Evolutionary conservation across 2,797 vertebrate species (phyloP).

Genomic region (Sebastes steindachneri): DNA sequence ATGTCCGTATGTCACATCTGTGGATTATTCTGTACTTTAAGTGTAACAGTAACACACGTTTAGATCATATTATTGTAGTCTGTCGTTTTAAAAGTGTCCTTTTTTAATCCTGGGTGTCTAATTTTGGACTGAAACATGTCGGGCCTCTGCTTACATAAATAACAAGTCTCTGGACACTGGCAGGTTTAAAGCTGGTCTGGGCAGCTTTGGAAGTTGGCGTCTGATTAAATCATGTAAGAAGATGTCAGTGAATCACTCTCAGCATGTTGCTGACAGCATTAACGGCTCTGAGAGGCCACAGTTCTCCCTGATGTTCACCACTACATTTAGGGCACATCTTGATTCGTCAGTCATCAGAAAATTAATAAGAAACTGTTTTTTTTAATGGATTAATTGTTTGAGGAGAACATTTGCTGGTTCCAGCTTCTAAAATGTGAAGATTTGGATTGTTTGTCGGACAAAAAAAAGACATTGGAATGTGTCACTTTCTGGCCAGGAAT

Average conservation of each 20-base stretch:
- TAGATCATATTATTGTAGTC: background rate
- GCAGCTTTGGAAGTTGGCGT: background rate
- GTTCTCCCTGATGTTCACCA: background rate
- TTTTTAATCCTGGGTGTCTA: background rate
- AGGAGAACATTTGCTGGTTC: background rate
- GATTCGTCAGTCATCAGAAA: background rate
- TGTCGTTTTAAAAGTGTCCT: background rate
- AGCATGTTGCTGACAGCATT: background rate
- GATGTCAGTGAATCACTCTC: background rate
- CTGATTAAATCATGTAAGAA: constrained; percentile 11
- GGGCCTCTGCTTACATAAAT: background rate
- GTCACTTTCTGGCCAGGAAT: background rate
- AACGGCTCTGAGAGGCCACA: background rate
- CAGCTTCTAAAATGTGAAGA: background rate
- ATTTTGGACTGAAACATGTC: constrained; percentile 11
- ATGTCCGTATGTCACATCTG: background rate
- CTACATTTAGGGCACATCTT: no score
- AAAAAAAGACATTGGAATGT: background rate
- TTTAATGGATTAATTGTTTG: background rate
- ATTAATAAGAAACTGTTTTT: background rate
- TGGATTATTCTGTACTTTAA: background rate
- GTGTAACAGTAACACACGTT: background rate
- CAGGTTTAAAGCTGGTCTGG: background rate
- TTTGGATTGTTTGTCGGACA: background rate
- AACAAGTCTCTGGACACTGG: background rate